These are phyloP conservation scores for Desoria tigrina DNA, from an alignment of 2,888 invertebrate genomes.

Conservation along the genomic window DNA sequence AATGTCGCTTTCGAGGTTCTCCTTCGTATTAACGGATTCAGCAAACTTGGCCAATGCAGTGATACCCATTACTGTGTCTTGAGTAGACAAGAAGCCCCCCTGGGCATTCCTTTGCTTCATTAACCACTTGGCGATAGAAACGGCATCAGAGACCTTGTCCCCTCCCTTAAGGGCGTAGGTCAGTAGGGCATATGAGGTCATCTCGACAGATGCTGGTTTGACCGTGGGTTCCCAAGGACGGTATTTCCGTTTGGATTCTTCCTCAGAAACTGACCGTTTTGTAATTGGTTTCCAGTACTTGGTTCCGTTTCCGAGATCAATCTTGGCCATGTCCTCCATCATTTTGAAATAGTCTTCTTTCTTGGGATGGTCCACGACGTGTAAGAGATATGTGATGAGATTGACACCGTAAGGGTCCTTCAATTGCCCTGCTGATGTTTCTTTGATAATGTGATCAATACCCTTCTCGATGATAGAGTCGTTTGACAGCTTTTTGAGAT, in stretches of 20 bases:
- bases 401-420: conserved; percentile 74
- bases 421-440: conserved; percentile 58
- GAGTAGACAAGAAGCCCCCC: conserved; percentile 72
- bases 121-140: conserved; percentile 72
- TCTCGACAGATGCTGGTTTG: conserved; percentile 63
- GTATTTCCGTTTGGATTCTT: neutral
- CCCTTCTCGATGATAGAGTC: conserved; percentile 1
- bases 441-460: neutral
- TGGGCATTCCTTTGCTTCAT: conserved; percentile 68
- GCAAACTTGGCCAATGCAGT: conserved; percentile 36
- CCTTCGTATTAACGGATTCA: neutral
- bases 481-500: neutral
- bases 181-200: conserved; percentile 83
- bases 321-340: conserved; percentile 57
- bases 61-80: conserved; percentile 55
- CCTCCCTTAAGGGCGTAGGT: conserved; percentile 63
- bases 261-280: neutral
- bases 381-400: conserved; percentile 73
- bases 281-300: conserved; percentile 15
- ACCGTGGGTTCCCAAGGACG: conserved; percentile 19
- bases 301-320: neutral
- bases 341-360: conserved; percentile 67
- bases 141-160: conserved; percentile 55
- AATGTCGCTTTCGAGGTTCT: neutral
- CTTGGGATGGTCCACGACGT: conserved; percentile 71